A percentile compares a stretch with the other conserved stretches of the same genome.
Conservation (phyloP, 1,140 invertebrate genomes). For the Oedothorax gibbosus region DNA sequence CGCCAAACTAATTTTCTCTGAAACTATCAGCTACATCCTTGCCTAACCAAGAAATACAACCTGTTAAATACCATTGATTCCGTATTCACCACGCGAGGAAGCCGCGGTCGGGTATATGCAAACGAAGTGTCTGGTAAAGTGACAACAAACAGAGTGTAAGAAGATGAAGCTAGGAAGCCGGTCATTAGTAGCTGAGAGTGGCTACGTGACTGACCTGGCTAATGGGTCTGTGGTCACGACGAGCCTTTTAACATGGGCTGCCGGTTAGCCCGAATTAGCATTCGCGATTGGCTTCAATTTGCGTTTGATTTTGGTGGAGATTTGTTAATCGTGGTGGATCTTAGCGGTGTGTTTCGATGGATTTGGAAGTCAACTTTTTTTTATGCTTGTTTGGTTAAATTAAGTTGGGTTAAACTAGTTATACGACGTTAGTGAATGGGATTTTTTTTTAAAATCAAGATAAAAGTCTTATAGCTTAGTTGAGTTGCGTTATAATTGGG, state of each 20-base stretch:
- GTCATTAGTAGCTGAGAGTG: constrained; percentile 37
- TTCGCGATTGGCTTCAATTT: constrained; percentile 42
- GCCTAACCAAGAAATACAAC: not conserved
- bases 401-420: too few relatives aligned
- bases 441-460: too few relatives aligned
- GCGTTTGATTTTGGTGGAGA: constrained; percentile 28
- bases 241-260: not conserved
- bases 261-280: constrained; percentile 17
- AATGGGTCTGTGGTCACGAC: constrained; percentile 30
- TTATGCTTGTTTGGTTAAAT: too few relatives aligned
- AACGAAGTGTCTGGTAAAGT: constrained; percentile 43
- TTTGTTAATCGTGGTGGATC: not conserved
- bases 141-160: constrained; percentile 52
- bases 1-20: too few relatives aligned
- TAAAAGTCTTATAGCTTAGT: too few relatives aligned
- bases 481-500: too few relatives aligned
- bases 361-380: too few relatives aligned
- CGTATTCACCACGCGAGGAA: constrained; percentile 37
- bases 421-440: too few relatives aligned
- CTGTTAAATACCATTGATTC: constrained; percentile 29
- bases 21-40: not conserved
- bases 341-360: too few relatives aligned
- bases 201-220: constrained; percentile 41
- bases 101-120: constrained; percentile 28
- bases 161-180: constrained; percentile 47